These are phyloP conservation scores for Catagonus wagneri DNA, from an alignment of 2,113 vertebrate genomes.

Conservation along the genomic window DNA sequence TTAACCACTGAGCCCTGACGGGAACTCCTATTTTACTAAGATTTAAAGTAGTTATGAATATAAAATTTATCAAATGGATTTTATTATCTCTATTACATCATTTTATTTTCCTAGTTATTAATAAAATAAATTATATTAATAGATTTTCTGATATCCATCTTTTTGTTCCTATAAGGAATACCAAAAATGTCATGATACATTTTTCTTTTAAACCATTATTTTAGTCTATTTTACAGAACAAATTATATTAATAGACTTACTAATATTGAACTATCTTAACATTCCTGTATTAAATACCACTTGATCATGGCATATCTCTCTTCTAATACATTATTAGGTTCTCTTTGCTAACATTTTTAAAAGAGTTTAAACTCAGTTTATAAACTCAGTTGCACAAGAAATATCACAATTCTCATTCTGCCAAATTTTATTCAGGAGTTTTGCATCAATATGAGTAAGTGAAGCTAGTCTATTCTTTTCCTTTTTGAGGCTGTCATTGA, in stretches of 20 bases:
- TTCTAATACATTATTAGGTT: constrained; percentile 13
- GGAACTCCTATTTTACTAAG: too few species aligned
- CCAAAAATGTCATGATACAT: constrained; percentile 20
- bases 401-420: constrained; percentile 41
- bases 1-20: too few species aligned
- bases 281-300: constrained; percentile 54
- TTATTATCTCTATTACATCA: not conserved
- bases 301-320: constrained; percentile 54
- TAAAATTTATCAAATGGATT: constrained; percentile 69
- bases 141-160: constrained; percentile 64
- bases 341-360: constrained; percentile 36
- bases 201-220: constrained; percentile 71
- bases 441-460: not conserved
- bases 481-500: not conserved
- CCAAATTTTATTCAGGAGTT: constrained; percentile 43
- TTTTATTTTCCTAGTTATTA: constrained; percentile 68
- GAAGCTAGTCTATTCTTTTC: not conserved
- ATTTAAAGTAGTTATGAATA: constrained; percentile 58
- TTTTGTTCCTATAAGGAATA: constrained; percentile 65
- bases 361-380: not conserved
- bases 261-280: constrained; percentile 52
- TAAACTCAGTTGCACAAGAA: constrained; percentile 47
- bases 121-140: constrained; percentile 70
- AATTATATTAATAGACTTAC: constrained; percentile 64
- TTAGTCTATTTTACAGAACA: constrained; percentile 61